Percentiles rank a stretch among this genome's conserved stretches.
phyloP scores from a whole-genome alignment of 2,113 vertebrate genomes.

The Microtus richardsoni region DNA sequence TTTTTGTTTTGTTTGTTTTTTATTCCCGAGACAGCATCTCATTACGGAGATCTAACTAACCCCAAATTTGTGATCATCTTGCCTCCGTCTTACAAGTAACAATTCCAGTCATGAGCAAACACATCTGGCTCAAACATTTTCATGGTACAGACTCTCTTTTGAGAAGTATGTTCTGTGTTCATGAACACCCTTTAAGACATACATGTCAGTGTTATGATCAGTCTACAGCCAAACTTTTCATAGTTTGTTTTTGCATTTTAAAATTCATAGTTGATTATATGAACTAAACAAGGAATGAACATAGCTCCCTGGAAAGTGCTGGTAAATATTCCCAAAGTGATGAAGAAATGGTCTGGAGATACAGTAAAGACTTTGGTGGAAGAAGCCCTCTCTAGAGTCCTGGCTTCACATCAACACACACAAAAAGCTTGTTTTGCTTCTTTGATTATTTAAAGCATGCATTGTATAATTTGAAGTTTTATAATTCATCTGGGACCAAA shows the following conservation, averaged over 20 bases:
- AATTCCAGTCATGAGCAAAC: neutral
- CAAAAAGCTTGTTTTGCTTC: neutral
- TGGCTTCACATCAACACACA: neutral
- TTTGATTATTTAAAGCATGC: neutral
- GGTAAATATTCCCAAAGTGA: neutral
- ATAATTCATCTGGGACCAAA: neutral
- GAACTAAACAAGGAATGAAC: neutral
- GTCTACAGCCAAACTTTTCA: neutral
- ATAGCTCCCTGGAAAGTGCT: neutral
- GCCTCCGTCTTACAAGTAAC: neutral
- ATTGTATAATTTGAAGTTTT: neutral
- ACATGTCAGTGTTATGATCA: neutral
- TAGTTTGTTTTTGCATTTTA: constrained; percentile 7
- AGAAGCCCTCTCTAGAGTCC: neutral
- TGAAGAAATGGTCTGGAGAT: neutral
- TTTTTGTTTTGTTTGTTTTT: too few relatives aligned
- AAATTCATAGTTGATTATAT: neutral
- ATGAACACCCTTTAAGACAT: neutral
- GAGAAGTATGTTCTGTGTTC: neutral
- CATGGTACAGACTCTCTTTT: neutral
- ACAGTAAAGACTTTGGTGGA: neutral
- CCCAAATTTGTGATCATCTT: neutral
- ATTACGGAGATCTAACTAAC: neutral
- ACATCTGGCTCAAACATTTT: neutral
- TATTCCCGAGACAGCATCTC: neutral